Evolutionary conservation across 2,888 invertebrate genomes (phyloP), one percentile per base, ranked within the genome.

Genomic region (Nomada fabriciana): DNA sequence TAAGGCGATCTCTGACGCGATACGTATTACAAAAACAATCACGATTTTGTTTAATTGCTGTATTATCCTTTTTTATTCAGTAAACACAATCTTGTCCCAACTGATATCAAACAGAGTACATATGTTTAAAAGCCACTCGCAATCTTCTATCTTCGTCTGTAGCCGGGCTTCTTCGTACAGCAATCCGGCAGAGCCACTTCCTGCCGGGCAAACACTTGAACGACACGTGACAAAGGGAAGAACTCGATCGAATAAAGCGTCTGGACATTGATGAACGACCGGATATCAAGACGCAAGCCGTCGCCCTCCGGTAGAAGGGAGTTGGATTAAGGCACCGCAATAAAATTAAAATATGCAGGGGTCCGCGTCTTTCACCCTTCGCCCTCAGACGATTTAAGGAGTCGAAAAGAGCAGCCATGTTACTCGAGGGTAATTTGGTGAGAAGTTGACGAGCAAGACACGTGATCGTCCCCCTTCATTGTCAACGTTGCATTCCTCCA

Each of bases 341-440:
- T 81, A 80, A 81, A 81, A 81, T 81, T 79, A 81, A 81, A 79
- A 80, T 81, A 81, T 81, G 68, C 80, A 43, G 15, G 42, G 63
- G 43, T 50, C 29, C n/a, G 61, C 20, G 55, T 68, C 63, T 50
- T 57, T 64, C 47, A 3, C 42, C 23, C 61, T 23, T 36, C 47
- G 50, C 20, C 71, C 20, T 50, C 53, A 20, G 64, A 69, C 72
- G 57, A 80, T 72, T 72, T 53, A 63, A 80, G 79, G 23, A 68
- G 68, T 20, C 1, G 53, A 60, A n/a, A 36, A 61, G 75, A 3
- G 50, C 55, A 36, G 50, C 47, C 64, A 53, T 52, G 72, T 69
- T 71, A 72, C 84, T 79, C 52, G 50, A 80, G 64, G 42, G 59
- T 53, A 61, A 84, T 73, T 69, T 50, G 57, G 20, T 23, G 68